Evolutionary conservation across 2,113 vertebrate species (phyloP), one percentile per base, ranked within the genome.

Genomic region (Trematomus loennbergii): DNA sequence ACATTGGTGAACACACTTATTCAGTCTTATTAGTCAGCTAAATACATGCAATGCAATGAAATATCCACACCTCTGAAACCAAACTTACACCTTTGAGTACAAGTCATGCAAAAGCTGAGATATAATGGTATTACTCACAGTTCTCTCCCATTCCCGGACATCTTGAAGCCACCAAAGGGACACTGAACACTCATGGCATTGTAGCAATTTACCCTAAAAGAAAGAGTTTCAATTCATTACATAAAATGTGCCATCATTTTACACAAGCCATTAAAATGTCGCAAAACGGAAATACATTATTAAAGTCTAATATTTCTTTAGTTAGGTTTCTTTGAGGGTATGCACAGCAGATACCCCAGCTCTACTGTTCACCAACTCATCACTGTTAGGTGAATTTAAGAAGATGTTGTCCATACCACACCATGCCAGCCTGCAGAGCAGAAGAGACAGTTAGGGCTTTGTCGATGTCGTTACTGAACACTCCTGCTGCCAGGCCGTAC

Each of bases 111-210:
- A 64, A 49, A 70, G 20, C 82, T 67, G 10, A 68, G 0, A 65
- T 12, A 36, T 3, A 10, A 62, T n/a, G 53, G 15, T 53, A 94
- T 70, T 36, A 87, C 96, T 97, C 94, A 97, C 97, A 97, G 48
- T 93, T 97, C 97, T 86, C 97, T 89, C 40, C 96, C 97, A 82
- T 97, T 97, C 88, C 97, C 97, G 82, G 97, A 97, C 97, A 97
- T 97, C 88, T 97, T 97, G 93, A 96, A 97, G 72, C 97, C 97
- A 76, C 97, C 97, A 75, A 97, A 97, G 8, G 97, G 95, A 80
- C 90, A 89, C 40, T 97, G 97, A 60, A 94, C 70, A 75, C 95
- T 95, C 63, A 96, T 0, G 17, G 95, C 90, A 66, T 93, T 93
- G 11, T 97, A 97, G 87, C 97, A 97, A 79, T 97, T 97, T 72